Conservation (phyloP, 2,888 invertebrate genomes). For the Cephus nigrinus region DNA sequence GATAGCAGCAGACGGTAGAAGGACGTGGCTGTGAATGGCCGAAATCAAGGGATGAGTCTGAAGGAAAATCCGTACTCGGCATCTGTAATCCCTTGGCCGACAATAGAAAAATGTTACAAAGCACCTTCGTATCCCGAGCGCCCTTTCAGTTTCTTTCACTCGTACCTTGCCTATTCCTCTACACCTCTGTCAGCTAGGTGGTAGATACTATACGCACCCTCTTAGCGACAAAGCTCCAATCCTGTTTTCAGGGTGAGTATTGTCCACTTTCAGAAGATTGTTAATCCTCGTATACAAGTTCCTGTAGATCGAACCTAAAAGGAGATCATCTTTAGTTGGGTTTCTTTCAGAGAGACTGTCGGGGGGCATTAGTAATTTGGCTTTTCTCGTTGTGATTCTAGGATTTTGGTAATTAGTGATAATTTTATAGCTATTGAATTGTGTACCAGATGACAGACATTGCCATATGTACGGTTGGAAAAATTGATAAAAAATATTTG, state of each 20-base stretch:
- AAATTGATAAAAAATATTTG: not conserved
- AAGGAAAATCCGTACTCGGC: not conserved
- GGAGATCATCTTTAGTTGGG: not conserved
- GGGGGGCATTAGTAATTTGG: not conserved
- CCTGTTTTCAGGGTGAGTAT: not conserved
- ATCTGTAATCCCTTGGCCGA: not conserved
- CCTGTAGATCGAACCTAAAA: not conserved
- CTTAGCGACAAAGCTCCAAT: not conserved
- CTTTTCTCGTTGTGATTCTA: not conserved
- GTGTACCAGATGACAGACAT: not conserved
- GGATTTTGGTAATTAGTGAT: not conserved
- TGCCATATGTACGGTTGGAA: not conserved
- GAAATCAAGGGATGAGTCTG: not conserved
- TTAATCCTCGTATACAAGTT: not conserved
- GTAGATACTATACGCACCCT: not conserved
- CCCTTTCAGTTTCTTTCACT: not conserved
- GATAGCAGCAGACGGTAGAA: not conserved
- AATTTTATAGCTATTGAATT: not conserved
- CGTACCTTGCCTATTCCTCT: not conserved
- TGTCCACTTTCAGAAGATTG: not conserved
- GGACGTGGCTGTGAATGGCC: not conserved
- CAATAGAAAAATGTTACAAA: not conserved
- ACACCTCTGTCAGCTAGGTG: not conserved
- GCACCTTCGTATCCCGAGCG: not conserved
- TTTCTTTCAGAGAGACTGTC: not conserved